Evolutionary conservation across 2,113 vertebrate genomes (phyloP).

Genomic region (Procavia capensis): DNA sequence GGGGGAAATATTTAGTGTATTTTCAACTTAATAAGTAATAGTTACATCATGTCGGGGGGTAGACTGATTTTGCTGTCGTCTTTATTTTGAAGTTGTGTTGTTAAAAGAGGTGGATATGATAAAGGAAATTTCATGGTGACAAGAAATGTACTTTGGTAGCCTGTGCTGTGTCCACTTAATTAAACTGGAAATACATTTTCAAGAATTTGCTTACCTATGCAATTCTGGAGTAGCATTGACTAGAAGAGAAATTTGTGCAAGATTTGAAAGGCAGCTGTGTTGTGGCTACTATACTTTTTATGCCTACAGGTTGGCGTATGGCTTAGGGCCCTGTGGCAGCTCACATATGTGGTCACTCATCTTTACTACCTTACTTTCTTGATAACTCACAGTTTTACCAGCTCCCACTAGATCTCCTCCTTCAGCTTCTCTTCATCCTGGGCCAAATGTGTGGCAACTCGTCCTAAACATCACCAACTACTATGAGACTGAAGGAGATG

Average conservation of each 20-base stretch:
- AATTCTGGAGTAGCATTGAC: not conserved
- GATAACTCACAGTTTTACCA: not conserved
- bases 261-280: not conserved
- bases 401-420: too few species aligned
- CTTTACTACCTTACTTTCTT: not conserved
- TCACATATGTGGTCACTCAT: not conserved
- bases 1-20: not conserved
- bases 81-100: not conserved
- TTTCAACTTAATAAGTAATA: not conserved
- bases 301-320: not conserved
- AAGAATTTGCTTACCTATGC: not conserved
- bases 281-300: not conserved
- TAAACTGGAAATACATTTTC: not conserved
- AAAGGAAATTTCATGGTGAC: not conserved
- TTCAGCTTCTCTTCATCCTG: not conserved
- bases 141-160: not conserved
- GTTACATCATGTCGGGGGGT: too few species aligned
- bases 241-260: not conserved
- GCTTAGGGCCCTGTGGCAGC: not conserved
- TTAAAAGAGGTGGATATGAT: not conserved
- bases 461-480: not conserved
- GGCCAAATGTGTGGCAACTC: not conserved
- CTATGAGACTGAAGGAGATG: not conserved
- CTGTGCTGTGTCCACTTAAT: not conserved
- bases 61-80: not conserved